Conservation (phyloP, 2,797 vertebrate species). For the Bovichtus diacanthus region DNA sequence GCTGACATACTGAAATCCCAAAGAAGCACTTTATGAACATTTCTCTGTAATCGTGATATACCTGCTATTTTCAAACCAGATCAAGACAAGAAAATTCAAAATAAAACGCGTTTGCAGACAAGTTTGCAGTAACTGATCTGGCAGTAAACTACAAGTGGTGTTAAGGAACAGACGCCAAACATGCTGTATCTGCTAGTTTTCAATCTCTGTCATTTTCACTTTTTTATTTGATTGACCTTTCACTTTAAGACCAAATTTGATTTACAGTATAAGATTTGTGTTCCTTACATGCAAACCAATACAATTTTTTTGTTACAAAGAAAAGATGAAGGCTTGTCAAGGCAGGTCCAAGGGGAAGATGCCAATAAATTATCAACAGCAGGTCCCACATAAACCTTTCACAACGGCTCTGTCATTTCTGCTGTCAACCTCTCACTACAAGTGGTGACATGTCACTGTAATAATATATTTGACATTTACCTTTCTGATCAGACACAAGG, state of each 20-base stretch:
- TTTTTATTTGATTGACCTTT: conserved; percentile 2
- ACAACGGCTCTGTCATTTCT: neutral
- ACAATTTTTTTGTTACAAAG: neutral
- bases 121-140: conserved; percentile 1
- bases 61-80: neutral
- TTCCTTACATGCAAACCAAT: neutral
- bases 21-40: no score
- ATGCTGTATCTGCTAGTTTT: neutral
- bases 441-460: neutral
- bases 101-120: neutral
- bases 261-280: neutral
- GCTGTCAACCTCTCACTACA: neutral
- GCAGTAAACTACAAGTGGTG: neutral
- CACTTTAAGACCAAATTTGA: neutral
- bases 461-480: neutral
- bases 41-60: neutral
- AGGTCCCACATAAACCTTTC: neutral
- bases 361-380: conserved; percentile 2
- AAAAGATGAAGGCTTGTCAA: neutral
- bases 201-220: neutral
- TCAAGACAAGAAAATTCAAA: neutral
- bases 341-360: neutral
- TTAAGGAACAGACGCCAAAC: neutral
- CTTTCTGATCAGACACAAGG: neutral
- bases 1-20: neutral